Conservation (phyloP, 2,888 invertebrate species). For the Gryllus longicercus region DNA sequence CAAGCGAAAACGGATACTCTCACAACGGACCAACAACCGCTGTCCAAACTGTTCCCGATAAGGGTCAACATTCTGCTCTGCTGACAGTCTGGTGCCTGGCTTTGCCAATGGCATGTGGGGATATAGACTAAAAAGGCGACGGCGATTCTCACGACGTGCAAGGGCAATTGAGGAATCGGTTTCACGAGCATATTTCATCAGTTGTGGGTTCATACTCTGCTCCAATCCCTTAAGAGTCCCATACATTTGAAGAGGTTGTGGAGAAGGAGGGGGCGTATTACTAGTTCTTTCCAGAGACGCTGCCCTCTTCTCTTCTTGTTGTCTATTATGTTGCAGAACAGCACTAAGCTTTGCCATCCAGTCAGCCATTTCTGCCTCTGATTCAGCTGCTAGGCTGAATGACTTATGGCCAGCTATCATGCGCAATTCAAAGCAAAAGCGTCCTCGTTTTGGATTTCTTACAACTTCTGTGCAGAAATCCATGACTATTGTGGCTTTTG, state of each 20-base stretch:
- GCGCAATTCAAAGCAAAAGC: slow-evolving; percentile 81
- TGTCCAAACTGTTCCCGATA: slow-evolving; percentile 82
- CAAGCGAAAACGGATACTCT: slow-evolving; percentile 77
- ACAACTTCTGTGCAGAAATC: slow-evolving; percentile 89
- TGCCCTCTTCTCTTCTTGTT: slow-evolving; percentile 73
- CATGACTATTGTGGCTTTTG: slow-evolving; percentile 88
- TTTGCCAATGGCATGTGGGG: slow-evolving; percentile 51
- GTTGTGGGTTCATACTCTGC: slow-evolving; percentile 87
- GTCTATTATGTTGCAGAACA: slow-evolving; percentile 78
- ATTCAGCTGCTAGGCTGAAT: slow-evolving; percentile 82
- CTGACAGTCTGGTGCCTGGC: slow-evolving; percentile 19
- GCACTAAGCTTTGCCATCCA: slow-evolving; percentile 81
- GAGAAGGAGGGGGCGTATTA: slow-evolving; percentile 50
- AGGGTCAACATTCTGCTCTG: slow-evolving; percentile 42
- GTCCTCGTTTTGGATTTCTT: slow-evolving; percentile 79
- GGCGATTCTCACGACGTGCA: slow-evolving; percentile 73
- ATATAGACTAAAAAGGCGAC: slow-evolving; percentile 73
- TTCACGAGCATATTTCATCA: slow-evolving; percentile 86
- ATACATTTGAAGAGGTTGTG: slow-evolving; percentile 51
- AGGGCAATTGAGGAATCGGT: slow-evolving; percentile 82
- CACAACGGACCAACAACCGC: slow-evolving; percentile 77
- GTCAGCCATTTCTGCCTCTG: slow-evolving; percentile 74
- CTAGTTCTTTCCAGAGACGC: slow-evolving; percentile 59
- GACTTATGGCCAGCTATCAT: slow-evolving; percentile 84
- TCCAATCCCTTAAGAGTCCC: slow-evolving; percentile 85